Conservation (phyloP, 2,888 invertebrate genomes). For the Leucania comma region DNA sequence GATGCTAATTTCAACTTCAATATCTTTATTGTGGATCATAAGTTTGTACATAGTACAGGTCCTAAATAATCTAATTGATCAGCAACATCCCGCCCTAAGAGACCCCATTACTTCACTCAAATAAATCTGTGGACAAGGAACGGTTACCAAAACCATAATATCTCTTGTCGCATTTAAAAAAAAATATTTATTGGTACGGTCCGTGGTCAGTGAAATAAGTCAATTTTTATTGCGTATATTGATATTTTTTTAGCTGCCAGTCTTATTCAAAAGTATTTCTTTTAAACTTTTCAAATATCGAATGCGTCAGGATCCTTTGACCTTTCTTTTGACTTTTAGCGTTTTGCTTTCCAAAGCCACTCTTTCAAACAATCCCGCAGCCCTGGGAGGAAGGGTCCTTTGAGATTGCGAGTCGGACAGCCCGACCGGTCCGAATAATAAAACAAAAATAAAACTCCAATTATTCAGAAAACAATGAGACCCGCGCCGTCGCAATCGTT, state of each 20-base stretch:
- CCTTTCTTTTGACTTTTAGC: too few relatives aligned
- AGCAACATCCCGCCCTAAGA: too few relatives aligned
- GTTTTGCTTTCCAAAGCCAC: too few relatives aligned
- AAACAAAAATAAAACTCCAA: constrained; percentile 26
- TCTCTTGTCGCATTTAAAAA: neutral
- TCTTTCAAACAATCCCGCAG: too few relatives aligned
- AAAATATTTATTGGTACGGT: neutral
- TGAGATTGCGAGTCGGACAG: neutral
- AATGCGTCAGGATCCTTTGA: neutral
- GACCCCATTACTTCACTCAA: neutral
- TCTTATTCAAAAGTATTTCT: neutral
- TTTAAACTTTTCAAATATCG: constrained; percentile 1
- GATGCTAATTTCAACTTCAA: neutral
- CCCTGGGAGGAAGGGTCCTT: neutral
- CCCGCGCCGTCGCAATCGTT: constrained; percentile 1
- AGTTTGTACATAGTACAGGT: too few relatives aligned
- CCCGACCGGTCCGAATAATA: neutral
- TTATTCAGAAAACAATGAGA: constrained; percentile 30
- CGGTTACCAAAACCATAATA: neutral
- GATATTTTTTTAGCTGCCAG: neutral
- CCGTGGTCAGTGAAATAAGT: neutral
- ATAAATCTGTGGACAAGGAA: neutral
- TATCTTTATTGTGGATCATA: too few relatives aligned
- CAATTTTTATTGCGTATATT: neutral
- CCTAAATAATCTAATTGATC: too few relatives aligned